Conservation (phyloP, 2,888 invertebrate species). For the Macrostomum cliftonense region DNA sequence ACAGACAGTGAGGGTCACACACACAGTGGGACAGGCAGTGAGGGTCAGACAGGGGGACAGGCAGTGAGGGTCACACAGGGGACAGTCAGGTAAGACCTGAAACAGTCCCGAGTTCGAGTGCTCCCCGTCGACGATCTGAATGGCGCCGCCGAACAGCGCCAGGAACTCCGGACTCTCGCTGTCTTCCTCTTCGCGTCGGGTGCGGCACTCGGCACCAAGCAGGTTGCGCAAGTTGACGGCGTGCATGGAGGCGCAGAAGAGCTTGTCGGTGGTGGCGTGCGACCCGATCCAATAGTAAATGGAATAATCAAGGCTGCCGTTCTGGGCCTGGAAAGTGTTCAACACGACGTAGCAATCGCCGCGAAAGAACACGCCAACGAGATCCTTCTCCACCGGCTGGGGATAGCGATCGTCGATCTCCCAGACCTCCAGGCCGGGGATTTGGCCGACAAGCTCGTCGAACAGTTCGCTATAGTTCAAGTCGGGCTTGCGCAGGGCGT, state of each 20-base stretch:
- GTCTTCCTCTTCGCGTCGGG: constrained; percentile 82
- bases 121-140: constrained; percentile 78
- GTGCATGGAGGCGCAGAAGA: constrained; percentile 89
- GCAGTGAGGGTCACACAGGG: no score
- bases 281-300: constrained; percentile 99
- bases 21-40: no score
- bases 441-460: constrained; percentile 48
- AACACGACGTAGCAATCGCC: constrained; percentile 94
- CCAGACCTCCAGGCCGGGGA: constrained; percentile 10
- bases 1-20: no score
- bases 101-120: constrained; percentile 11
- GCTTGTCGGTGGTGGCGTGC: constrained; percentile 78
- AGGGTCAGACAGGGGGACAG: no score
- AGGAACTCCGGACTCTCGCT: constrained; percentile 85
- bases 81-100: no score
- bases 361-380: constrained; percentile 84
- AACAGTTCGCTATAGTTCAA: constrained; percentile 92
- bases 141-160: constrained; percentile 47
- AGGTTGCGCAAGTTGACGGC: constrained; percentile 90
- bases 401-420: constrained; percentile 14
- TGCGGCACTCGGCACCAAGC: constrained; percentile 75
- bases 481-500: constrained; percentile 76
- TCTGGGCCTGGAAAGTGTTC: constrained; percentile 62
- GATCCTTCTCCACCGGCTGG: constrained; percentile 4
- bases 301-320: constrained; percentile 63